Conservation (phyloP, 2,888 invertebrate species). For the Cerastis rubricosa region DNA sequence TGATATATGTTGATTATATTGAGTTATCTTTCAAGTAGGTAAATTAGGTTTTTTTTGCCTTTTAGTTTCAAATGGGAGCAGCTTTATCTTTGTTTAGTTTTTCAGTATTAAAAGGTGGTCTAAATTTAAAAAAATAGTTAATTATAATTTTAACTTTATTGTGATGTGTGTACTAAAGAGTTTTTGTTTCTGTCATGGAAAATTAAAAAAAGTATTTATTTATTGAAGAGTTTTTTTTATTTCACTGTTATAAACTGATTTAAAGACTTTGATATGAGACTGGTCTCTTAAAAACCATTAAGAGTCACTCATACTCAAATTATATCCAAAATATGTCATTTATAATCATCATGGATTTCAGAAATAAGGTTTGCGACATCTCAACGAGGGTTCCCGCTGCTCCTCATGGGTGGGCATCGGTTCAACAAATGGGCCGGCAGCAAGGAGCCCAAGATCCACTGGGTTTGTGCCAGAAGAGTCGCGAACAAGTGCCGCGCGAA, state of each 20-base stretch:
- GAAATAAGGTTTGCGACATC: slow-evolving; percentile 43
- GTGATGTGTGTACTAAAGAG: neutral
- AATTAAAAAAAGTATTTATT: slow-evolving; percentile 13
- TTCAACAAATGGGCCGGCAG: slow-evolving; percentile 68
- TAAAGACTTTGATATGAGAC: neutral
- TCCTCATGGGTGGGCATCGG: slow-evolving; percentile 68
- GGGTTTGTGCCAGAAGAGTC: slow-evolving; percentile 64
- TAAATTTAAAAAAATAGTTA: slow-evolving; percentile 4
- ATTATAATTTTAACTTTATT: slow-evolving; percentile 2
- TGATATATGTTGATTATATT: too few species aligned
- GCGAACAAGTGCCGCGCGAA: slow-evolving; percentile 47
- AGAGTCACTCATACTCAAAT: neutral
- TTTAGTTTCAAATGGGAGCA: neutral
- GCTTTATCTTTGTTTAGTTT: slow-evolving; percentile 2
- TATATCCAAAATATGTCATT: neutral
- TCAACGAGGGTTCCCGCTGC: slow-evolving; percentile 46
- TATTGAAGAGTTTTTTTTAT: slow-evolving; percentile 12
- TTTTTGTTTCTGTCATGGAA: neutral
- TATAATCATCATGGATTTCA: neutral
- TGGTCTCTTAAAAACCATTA: neutral
- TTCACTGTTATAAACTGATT: neutral
- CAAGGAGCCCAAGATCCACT: slow-evolving; percentile 59
- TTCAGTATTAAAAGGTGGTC: neutral
- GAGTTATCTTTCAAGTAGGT: neutral
- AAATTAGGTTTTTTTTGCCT: slow-evolving; percentile 14